These are phyloP conservation scores for Sminthurinus signatus DNA, from an alignment of 1,140 invertebrate genomes.

Conservation along the genomic window DNA sequence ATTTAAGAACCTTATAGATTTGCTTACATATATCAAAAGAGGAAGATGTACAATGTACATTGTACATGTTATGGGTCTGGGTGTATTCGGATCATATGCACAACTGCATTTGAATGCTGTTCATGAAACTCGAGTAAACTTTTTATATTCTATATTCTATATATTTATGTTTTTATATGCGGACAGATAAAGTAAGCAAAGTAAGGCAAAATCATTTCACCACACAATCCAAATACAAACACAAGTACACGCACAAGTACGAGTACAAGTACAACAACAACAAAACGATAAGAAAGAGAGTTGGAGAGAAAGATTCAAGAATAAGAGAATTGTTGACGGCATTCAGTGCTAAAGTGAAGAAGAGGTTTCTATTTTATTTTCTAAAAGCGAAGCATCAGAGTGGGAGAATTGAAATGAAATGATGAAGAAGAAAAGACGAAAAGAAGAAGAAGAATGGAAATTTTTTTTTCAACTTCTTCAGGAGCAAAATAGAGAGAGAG, in stretches of 20 bases:
- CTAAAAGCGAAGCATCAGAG: conserved; percentile 14
- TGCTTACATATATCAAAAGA: no score
- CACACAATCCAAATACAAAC: conserved; percentile 9
- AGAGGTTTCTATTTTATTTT: conserved; percentile 18
- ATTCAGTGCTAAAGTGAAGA: conserved; percentile 16
- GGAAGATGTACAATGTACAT: no score
- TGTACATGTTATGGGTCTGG: no score
- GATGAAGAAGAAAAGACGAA: conserved; percentile 11
- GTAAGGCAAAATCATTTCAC: conserved; percentile 9
- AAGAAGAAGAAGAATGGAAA: background rate
- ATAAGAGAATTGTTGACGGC: conserved; percentile 17
- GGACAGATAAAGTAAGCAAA: conserved; percentile 13
- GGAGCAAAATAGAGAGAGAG: no score
- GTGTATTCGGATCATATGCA: no score
- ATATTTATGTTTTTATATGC: background rate
- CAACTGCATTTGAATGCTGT: no score
- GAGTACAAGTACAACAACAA: conserved; percentile 18
- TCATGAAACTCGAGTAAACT: no score
- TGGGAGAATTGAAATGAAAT: conserved; percentile 20
- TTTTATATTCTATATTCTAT: conserved; percentile 2
- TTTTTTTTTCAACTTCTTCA: conserved; percentile 6
- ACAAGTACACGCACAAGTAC: no score
- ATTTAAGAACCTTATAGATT: no score
- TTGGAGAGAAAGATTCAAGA: conserved; percentile 13
- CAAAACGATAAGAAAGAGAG: no score